These are phyloP conservation scores for Laticauda colubrina DNA, from an alignment of 2,113 vertebrate genomes.

Conservation along the genomic window DNA sequence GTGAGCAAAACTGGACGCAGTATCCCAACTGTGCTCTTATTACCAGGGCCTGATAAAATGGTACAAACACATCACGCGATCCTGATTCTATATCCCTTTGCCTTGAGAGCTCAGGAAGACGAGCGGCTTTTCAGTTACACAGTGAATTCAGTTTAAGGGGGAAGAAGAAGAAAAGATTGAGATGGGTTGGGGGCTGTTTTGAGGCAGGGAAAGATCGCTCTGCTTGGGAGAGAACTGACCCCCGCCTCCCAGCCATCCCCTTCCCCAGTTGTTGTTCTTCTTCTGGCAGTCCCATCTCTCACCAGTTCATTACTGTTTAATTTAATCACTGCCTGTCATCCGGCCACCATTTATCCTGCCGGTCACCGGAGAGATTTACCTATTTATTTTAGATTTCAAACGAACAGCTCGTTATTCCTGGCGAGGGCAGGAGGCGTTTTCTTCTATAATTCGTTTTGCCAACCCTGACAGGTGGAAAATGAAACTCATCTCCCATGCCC, in stretches of 20 bases:
- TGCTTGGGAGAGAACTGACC: no score
- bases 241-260: slow-evolving; percentile 39
- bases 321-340: slow-evolving; percentile 75
- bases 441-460: slow-evolving; percentile 69
- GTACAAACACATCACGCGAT: fast-evolving
- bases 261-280: slow-evolving; percentile 40
- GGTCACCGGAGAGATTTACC: slow-evolving; percentile 71
- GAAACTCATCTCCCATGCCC: slow-evolving; percentile 36
- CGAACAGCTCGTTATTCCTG: slow-evolving; percentile 71
- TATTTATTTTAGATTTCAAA: slow-evolving; percentile 78
- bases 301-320: slow-evolving; percentile 71
- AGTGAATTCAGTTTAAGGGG: neutral
- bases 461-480: slow-evolving; percentile 63
- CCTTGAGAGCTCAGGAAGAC: neutral
- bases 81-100: no score
- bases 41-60: no score
- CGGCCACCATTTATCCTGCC: slow-evolving; percentile 68
- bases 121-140: neutral
- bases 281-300: slow-evolving; percentile 52
- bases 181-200: no score
- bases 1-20: no score
- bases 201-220: no score
- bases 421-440: slow-evolving; percentile 55
- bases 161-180: no score
- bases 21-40: no score